phyloP scores from a whole-genome alignment of 2,888 invertebrate species.

The Maniola hyperantus region DNA sequence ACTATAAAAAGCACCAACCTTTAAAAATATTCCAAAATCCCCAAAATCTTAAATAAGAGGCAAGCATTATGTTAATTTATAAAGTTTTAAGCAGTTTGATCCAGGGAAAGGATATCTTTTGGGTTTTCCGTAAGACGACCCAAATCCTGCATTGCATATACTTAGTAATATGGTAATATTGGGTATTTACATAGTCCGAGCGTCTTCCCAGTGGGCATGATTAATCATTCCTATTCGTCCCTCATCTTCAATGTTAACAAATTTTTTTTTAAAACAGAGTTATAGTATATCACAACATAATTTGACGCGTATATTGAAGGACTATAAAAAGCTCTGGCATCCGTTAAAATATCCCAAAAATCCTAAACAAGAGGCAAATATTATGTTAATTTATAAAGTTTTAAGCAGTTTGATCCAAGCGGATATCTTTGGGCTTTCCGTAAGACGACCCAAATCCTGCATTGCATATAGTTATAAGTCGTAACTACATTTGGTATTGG shows the following conservation, averaged over 20 bases:
- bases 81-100: not conserved
- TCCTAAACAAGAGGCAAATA: not conserved
- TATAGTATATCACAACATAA: no score
- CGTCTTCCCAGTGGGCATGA: slow-evolving; percentile 42
- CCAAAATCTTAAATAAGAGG: not conserved
- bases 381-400: slow-evolving; percentile 3
- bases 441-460: not conserved
- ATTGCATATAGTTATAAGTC: slow-evolving; percentile 26
- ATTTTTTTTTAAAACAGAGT: no score
- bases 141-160: slow-evolving; percentile 1
- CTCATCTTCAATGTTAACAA: no score
- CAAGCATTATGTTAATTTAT: not conserved
- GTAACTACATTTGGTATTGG: slow-evolving; percentile 32
- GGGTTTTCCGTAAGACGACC: not conserved
- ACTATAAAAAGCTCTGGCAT: no score
- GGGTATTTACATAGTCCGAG: slow-evolving; percentile 45
- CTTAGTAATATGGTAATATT: slow-evolving; percentile 42
- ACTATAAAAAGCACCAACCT: no score
- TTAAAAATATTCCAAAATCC: no score
- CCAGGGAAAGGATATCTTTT: not conserved
- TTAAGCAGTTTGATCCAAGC: not conserved
- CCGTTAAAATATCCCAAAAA: not conserved
- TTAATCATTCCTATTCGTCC: slow-evolving; percentile 37
- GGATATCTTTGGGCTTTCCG: not conserved
- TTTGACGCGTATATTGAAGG: no score